Conservation (phyloP, 2,113 vertebrate genomes). For the Megaleporinus macrocephalus region DNA sequence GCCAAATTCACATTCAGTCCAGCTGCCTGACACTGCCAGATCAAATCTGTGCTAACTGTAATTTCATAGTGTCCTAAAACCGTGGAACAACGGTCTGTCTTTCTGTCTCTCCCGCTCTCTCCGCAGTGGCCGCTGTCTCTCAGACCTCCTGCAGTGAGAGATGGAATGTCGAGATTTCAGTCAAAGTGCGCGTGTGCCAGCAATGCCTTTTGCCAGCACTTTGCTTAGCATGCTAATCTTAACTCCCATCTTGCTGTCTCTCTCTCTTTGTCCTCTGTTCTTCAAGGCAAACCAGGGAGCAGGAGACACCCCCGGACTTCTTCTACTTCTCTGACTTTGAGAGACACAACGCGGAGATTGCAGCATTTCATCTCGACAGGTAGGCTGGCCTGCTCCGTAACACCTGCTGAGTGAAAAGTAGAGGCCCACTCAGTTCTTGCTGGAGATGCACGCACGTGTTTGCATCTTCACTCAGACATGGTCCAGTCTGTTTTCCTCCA, state of each 20-base stretch:
- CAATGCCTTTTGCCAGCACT: neutral
- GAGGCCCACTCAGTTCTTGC: neutral
- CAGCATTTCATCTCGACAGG: conserved; percentile 98
- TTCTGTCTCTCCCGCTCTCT: neutral
- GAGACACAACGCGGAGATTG: conserved; percentile 95
- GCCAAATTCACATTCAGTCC: neutral
- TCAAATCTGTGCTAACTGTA: conserved; percentile 8
- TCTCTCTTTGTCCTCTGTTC: conserved; percentile 39
- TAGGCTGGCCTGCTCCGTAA: conserved; percentile 62
- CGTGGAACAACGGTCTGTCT: neutral
- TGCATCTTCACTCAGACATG: neutral
- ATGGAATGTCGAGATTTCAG: neutral
- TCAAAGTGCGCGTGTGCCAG: neutral
- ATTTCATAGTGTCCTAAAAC: conserved; percentile 2
- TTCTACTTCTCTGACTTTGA: conserved; percentile 99
- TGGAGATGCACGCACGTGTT: conserved; percentile 1
- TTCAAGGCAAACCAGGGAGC: conserved; percentile 92
- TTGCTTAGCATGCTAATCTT: neutral
- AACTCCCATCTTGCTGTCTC: conserved; percentile 17
- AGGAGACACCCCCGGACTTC: conserved; percentile 96
- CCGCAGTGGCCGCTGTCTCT: neutral
- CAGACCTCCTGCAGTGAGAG: neutral
- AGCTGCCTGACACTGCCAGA: conserved; percentile 20
- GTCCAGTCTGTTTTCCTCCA: too few relatives aligned
- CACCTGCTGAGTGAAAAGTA: conserved; percentile 8